Percentiles rank a stretch among this genome's conserved stretches.
Evolutionary conservation across 2,888 invertebrate species (phyloP).

Genomic region (Pheosia gnoma): DNA sequence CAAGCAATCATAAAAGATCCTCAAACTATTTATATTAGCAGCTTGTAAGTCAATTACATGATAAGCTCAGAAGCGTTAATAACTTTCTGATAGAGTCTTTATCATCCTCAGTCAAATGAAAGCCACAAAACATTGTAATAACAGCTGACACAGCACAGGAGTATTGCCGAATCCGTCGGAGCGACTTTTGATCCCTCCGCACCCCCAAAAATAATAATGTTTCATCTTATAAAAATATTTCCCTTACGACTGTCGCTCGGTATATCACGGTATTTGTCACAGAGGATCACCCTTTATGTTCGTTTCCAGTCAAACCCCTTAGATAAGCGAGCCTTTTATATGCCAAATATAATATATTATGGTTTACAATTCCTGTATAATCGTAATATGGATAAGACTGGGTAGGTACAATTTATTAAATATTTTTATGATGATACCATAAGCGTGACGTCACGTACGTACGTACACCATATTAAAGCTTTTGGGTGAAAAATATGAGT

Average conservation of each 20-base stretch:
- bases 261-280: slow-evolving; percentile 84
- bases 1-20: background rate
- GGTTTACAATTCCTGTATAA: slow-evolving; percentile 76
- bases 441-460: too few relatives aligned
- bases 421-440: too few relatives aligned
- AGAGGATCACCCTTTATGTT: slow-evolving; percentile 85
- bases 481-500: too few relatives aligned
- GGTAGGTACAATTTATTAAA: too few relatives aligned
- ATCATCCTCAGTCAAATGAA: slow-evolving; percentile 19
- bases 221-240: slow-evolving; percentile 85
- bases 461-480: too few relatives aligned
- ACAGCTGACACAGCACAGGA: slow-evolving; percentile 39
- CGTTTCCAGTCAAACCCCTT: slow-evolving; percentile 84
- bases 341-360: slow-evolving; percentile 85
- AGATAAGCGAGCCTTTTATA: slow-evolving; percentile 85
- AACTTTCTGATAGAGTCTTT: background rate
- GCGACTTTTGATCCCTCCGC: slow-evolving; percentile 75
- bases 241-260: slow-evolving; percentile 82
- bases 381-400: slow-evolving; percentile 59
- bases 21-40: background rate
- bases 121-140: slow-evolving; percentile 37
- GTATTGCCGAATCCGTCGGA: slow-evolving; percentile 74
- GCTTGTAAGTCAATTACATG: background rate
- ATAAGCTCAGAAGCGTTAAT: background rate
- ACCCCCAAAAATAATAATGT: slow-evolving; percentile 83